A percentile compares a stretch with the other conserved stretches of the same genome.
Conservation (phyloP, 2,888 invertebrate species). For the Drosophila colorata region DNA sequence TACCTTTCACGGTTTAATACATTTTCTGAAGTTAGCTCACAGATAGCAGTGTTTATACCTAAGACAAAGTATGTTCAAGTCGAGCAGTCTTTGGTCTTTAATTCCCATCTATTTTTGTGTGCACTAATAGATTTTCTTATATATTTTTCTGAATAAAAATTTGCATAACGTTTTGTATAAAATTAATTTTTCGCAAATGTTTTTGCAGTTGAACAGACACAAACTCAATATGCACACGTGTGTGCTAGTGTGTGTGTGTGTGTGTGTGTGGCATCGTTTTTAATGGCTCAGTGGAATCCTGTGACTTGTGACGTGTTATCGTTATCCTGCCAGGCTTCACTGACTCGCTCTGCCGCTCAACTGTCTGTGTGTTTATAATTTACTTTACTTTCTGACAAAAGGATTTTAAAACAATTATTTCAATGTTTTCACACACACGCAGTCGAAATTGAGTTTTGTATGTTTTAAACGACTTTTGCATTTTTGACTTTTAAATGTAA, state of each 20-base stretch:
- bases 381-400: conserved; percentile 81
- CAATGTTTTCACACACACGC: conserved; percentile 72
- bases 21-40: too few species aligned
- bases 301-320: conserved; percentile 78
- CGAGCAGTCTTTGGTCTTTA: conserved; percentile 6
- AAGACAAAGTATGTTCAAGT: conserved; percentile 24
- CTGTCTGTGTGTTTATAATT: conserved; percentile 69
- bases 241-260: background rate
- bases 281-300: conserved; percentile 72
- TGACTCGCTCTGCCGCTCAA: conserved; percentile 40
- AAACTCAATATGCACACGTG: conserved; percentile 14
- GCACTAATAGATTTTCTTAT: conserved; percentile 63
- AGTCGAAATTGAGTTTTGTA: conserved; percentile 71
- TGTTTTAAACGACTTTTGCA: conserved; percentile 75
- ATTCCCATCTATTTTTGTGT: conserved; percentile 38
- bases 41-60: background rate
- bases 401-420: conserved; percentile 81
- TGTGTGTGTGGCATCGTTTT: conserved; percentile 41
- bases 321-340: conserved; percentile 69
- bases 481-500: conserved; percentile 80
- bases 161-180: conserved; percentile 68
- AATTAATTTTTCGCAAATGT: conserved; percentile 74
- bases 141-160: conserved; percentile 48
- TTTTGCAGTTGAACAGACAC: conserved; percentile 65
- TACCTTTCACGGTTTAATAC: too few species aligned